Base-by-base conservation (phyloP, 1,140 invertebrate species). In the Ganaspis sp. region DNA sequence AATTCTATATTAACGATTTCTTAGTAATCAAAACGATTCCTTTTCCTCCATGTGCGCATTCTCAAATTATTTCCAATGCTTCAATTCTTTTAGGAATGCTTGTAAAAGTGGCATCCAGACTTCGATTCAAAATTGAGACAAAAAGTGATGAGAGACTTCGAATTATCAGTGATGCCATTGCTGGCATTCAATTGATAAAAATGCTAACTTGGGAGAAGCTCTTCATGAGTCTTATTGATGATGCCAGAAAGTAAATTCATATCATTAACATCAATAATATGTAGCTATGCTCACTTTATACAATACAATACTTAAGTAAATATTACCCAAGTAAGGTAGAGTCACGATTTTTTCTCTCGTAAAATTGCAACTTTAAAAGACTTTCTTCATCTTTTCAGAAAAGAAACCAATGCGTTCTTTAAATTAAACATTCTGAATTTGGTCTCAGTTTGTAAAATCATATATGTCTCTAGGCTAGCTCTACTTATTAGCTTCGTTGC, bases 181-280 rank as follows among this genome's bases (percentile, higher is more conserved):
- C 93, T 54, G 96, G 96, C 1, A 96, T 98, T 82, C 94, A 97
- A 89, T 95, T 97, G 1, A 97, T 98, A 23, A 98, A 98, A 92
- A 97, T 97, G 96, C 96, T 96, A 81, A 94, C 95, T 2, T 97
- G 96, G 96, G 96, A 97, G 87, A 93, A 93, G 81, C 93, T 95
- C 0, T 97, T 96, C 85, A 92, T 93, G 34, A 93, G 92, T 77
- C 91, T 96, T 38, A 91, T 95, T 2, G 89, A 92, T 37, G 80
- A 88, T 12, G 91, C 92, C 12, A 87, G 94, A 79, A 90, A 81
- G 92, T 92, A 88, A 87, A 73, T 79, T 4, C 5, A 21, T 17
- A 8, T 12, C 37, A 38, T 9, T 38, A 9, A 5, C 4, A 38
- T 38, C 37, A 38, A 9, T 4, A 38, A 38, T 5, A 5, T 38